phyloP scores from a whole-genome alignment of 2,113 vertebrate species.

The Progne subis region DNA sequence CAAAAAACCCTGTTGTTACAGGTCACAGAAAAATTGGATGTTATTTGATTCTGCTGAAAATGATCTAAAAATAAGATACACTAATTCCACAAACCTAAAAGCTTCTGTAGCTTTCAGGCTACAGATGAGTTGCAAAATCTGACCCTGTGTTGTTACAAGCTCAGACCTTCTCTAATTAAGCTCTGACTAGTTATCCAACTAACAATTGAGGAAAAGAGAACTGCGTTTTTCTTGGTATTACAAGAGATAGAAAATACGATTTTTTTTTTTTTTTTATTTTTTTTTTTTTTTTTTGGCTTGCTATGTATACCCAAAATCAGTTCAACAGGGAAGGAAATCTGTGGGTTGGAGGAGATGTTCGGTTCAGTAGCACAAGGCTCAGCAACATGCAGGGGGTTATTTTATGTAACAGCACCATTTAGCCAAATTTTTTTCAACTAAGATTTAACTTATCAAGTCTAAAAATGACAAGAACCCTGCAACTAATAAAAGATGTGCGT shows the following conservation, averaged over 20 bases:
- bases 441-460: not conserved
- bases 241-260: not conserved
- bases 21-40: not conserved
- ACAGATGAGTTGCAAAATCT: constrained; percentile 8
- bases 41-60: not conserved
- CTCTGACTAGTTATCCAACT: not conserved
- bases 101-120: not conserved
- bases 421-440: not conserved
- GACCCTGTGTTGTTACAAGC: not conserved
- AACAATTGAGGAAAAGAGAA: not conserved
- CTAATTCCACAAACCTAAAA: not conserved
- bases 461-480: not conserved
- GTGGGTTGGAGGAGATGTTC: not conserved
- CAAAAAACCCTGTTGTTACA: not conserved
- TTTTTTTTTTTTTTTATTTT: not conserved
- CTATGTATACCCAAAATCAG: not conserved
- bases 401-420: not conserved
- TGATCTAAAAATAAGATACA: not conserved
- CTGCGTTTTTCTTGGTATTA: not conserved
- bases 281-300: not conserved
- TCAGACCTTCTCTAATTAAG: not conserved
- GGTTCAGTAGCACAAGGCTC: not conserved
- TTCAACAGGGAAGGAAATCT: not conserved
- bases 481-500: not conserved
- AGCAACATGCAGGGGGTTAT: not conserved